Evolutionary conservation across 2,888 invertebrate species (phyloP).

Genomic region (Ochlodes sylvanus): DNA sequence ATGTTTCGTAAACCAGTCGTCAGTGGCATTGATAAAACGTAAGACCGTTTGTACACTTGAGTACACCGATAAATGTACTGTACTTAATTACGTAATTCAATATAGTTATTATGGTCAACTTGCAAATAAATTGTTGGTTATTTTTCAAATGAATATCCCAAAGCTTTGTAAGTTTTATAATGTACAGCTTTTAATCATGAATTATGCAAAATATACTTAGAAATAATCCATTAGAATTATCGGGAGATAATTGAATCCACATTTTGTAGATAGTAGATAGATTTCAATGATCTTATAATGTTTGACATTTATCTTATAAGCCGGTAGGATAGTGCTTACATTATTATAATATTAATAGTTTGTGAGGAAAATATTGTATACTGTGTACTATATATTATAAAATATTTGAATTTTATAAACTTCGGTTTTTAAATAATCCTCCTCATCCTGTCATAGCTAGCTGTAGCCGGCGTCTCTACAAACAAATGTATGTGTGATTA

Average conservation of each 20-base stretch:
- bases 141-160: slow-evolving; percentile 19
- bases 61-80: slow-evolving; percentile 43
- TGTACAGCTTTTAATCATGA: slow-evolving; percentile 1
- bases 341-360: background rate
- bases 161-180: background rate
- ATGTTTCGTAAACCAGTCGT: slow-evolving; percentile 59
- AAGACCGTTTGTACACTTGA: slow-evolving; percentile 44
- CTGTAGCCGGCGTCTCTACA: too few relatives aligned
- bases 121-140: slow-evolving; percentile 25
- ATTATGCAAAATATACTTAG: slow-evolving; percentile 16
- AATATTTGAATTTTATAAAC: too few relatives aligned
- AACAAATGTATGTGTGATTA: too few relatives aligned
- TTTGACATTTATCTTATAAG: slow-evolving; percentile 13
- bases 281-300: slow-evolving; percentile 6
- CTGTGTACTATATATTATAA: too few relatives aligned
- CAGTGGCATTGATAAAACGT: slow-evolving; percentile 48
- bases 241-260: slow-evolving; percentile 22
- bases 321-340: background rate
- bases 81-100: slow-evolving; percentile 43
- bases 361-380: too few relatives aligned
- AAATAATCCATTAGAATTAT: slow-evolving; percentile 9
- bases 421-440: too few relatives aligned
- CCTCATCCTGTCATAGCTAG: too few relatives aligned
- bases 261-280: slow-evolving; percentile 2
- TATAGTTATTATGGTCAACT: slow-evolving; percentile 31